phyloP scores from a whole-genome alignment of 2,888 invertebrate species.

The Trimorus sp. region DNA sequence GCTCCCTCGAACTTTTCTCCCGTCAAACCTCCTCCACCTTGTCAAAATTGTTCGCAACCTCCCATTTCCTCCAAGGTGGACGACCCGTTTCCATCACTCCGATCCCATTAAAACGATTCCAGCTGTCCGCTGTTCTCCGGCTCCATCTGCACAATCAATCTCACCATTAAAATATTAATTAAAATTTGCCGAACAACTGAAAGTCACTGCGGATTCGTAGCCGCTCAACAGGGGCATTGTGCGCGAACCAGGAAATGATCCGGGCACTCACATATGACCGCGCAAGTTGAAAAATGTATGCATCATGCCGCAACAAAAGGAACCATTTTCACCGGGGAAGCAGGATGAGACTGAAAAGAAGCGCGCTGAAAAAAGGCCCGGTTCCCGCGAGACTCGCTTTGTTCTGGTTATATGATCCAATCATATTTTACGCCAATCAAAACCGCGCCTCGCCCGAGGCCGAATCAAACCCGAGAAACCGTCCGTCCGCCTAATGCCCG shows the following conservation, averaged over 20 bases:
- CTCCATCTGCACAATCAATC: too few relatives aligned
- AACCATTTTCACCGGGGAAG: conserved; percentile 22
- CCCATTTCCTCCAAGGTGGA: too few relatives aligned
- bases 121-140: too few relatives aligned
- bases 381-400: conserved; percentile 23
- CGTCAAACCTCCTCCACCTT: too few relatives aligned
- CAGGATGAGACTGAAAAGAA: conserved; percentile 9
- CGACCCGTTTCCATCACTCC: too few relatives aligned
- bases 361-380: neutral
- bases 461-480: conserved; percentile 38
- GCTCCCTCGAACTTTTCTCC: too few relatives aligned
- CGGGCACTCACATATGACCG: conserved; percentile 18
- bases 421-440: conserved; percentile 64
- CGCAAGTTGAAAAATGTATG: conserved; percentile 22
- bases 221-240: too few relatives aligned
- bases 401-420: conserved; percentile 54
- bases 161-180: too few relatives aligned
- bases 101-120: too few relatives aligned
- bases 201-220: too few relatives aligned
- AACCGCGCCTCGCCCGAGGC: conserved; percentile 39
- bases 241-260: conserved; percentile 28
- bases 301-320: conserved; percentile 39
- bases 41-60: too few relatives aligned
- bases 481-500: conserved; percentile 38
- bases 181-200: too few relatives aligned